Percentiles rank a stretch among this genome's conserved stretches.
Evolutionary conservation across 1,140 invertebrate genomes (phyloP).

Genomic region (Euura saliciscinereae): DNA sequence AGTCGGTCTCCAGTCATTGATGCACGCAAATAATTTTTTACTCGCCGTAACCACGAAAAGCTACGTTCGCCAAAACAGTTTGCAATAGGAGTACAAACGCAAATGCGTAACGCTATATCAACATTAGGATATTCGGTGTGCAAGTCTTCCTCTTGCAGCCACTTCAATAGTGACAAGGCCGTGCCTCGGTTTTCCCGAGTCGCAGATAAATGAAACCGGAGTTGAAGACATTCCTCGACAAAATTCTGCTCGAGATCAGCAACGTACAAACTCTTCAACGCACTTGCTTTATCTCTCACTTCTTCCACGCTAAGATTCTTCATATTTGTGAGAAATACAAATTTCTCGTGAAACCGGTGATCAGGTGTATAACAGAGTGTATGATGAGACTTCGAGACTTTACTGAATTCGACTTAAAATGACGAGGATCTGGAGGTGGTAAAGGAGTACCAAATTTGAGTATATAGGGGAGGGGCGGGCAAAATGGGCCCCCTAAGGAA

Average conservation of each 20-base stretch:
- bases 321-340: no score
- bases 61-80: conserved; percentile 26
- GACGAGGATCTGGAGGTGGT: no score
- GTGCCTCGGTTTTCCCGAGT: background rate
- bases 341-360: no score
- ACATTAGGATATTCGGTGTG: conserved; percentile 27
- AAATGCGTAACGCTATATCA: conserved; percentile 29
- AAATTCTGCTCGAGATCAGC: conserved; percentile 18
- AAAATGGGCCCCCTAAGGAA: no score
- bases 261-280: no score
- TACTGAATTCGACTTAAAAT: no score
- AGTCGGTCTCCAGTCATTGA: conserved; percentile 21
- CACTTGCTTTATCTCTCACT: no score
- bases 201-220: conserved; percentile 15
- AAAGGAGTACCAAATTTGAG: no score
- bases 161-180: conserved; percentile 14
- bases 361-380: no score
- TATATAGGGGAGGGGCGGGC: no score
- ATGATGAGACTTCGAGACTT: no score
- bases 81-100: conserved; percentile 20
- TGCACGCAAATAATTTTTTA: conserved; percentile 29
- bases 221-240: conserved; percentile 19
- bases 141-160: conserved; percentile 10
- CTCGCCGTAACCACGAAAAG: conserved; percentile 29
- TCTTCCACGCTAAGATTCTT: no score